Base-by-base conservation (phyloP, 2,113 vertebrate genomes). In the Sinocyclocheilus grahami region DNA sequence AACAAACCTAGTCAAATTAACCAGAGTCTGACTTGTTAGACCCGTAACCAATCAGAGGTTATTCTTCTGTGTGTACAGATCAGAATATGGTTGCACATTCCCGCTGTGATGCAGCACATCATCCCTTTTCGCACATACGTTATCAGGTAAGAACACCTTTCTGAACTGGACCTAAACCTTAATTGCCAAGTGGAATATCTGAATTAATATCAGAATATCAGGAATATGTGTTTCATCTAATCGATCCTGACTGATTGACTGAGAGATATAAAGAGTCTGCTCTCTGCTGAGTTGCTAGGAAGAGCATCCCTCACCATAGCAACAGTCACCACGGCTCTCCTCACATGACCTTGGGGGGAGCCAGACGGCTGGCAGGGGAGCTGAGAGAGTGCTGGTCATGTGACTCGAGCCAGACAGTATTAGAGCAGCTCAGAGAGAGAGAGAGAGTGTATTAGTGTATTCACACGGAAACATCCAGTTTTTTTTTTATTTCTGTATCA, bases 21-120 rank as follows among this genome's bases (percentile, higher is more conserved):
- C 55, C 69, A 48, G 6, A 60, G 46, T 55, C 16, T 79, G 1
- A 11, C 14, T 6, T 13, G 16, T 67, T 22, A 58, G 14, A 71
- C 14, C 51, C 3, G 3, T 14, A 10, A 48, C 13, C 6, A 83
- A 33, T 85, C 1, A 33, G 53, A 7, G 9, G 2, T 6, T 0
- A 82, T 33, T 14, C 3, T 20, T 84, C 53, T 82, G 48, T 53
- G 8, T 30, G 7, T 87, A 46, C 94, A 99, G 98, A 99, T 99
- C 94, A 96, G 98, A 93, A 99, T 99, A 96, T 99, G 98, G 98
- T 93, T 99, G 89, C 98, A 99, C 96, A 99, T 99, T 90, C 98
- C 98, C 88, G 98, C 98, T 85, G 98, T 99, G 91, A 99, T 99
- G 98, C 98, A 99, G 94, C 98, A 99, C 92, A 97, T 99, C 94